Evolutionary conservation across 2,797 vertebrate species (phyloP).

Genomic region (Urosaurus nigricauda): DNA sequence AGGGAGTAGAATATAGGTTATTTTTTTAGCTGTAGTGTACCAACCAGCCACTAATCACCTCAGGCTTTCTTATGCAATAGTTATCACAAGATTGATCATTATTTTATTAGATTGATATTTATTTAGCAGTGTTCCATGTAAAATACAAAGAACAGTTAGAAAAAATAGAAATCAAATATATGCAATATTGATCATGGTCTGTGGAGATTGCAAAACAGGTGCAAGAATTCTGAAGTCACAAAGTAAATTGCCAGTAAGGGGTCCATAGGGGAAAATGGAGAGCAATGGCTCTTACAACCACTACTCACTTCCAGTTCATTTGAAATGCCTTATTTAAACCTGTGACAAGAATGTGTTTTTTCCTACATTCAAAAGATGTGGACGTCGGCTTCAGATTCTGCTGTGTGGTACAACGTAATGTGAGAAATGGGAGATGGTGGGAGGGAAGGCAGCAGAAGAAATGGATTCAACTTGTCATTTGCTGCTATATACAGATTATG

Average conservation of each 20-base stretch:
- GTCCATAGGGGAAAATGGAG: neutral
- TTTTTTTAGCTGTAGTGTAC: too few species aligned
- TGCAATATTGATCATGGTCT: neutral
- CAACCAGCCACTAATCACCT: neutral
- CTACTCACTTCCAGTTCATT: neutral
- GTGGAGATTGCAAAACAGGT: conserved; percentile 2
- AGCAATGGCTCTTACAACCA: neutral
- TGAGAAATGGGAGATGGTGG: neutral
- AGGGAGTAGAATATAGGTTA: too few species aligned
- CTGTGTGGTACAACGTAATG: neutral
- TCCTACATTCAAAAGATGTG: neutral
- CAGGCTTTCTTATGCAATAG: neutral
- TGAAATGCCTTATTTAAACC: conserved; percentile 4
- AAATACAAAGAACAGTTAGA: conserved; percentile 64
- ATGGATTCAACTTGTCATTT: neutral
- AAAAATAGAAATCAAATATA: conserved; percentile 38
- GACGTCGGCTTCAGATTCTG: conserved; percentile 1
- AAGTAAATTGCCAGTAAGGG: conserved; percentile 26
- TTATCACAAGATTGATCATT: neutral
- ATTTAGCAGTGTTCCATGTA: conserved; percentile 57
- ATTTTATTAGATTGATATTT: conserved; percentile 3
- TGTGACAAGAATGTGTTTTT: neutral
- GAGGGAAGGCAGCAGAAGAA: neutral
- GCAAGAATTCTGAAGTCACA: conserved; percentile 10
- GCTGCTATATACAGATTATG: neutral